phyloP scores from a whole-genome alignment of 2,888 invertebrate species.

The Polymixis lichenea region DNA sequence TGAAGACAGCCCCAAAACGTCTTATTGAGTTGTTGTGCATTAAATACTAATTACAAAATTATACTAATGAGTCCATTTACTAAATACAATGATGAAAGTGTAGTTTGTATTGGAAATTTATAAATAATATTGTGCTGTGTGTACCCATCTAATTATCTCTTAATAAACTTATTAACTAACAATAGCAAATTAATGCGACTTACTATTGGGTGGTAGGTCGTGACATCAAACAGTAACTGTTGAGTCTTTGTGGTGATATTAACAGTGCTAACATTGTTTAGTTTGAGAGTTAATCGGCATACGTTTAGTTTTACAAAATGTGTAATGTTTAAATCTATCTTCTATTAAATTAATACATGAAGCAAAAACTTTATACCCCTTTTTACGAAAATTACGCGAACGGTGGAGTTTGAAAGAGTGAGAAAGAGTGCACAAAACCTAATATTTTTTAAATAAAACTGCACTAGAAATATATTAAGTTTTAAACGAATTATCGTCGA shows the following conservation, averaged over 20 bases:
- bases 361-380: no score
- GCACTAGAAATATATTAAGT: no score
- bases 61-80: neutral
- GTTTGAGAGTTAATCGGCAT: neutral
- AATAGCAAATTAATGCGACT: neutral
- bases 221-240: neutral
- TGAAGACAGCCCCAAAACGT: neutral
- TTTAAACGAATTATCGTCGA: no score
- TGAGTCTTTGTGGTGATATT: neutral
- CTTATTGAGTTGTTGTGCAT: neutral
- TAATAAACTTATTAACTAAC: neutral
- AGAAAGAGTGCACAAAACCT: no score
- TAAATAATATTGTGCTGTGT: neutral
- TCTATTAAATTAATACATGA: no score
- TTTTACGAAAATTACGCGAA: no score
- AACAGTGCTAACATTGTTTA: neutral
- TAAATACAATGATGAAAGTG: neutral
- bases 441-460: no score
- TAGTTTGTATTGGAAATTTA: neutral
- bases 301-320: neutral
- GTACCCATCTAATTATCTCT: constrained; percentile 10
- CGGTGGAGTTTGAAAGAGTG: no score
- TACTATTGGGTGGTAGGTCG: neutral
- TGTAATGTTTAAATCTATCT: no score
- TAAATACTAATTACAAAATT: neutral